phyloP scores from a whole-genome alignment of 2,888 invertebrate genomes.

The Aphidoletes aphidimyza region DNA sequence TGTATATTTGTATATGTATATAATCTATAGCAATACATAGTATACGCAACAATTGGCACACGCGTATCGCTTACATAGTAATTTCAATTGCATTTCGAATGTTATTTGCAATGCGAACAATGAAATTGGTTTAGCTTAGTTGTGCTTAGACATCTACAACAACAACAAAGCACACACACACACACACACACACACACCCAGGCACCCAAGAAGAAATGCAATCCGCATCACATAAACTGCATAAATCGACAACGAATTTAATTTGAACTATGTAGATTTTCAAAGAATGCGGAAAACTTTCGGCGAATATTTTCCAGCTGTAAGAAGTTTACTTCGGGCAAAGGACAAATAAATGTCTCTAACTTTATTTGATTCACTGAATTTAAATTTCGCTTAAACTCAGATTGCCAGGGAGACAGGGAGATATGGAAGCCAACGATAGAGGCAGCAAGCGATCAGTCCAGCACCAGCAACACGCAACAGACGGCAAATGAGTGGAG shows the following conservation, averaged over 20 bases:
- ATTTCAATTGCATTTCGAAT: not conserved
- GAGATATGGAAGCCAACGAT: too few species aligned
- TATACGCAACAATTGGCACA: not conserved
- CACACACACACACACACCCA: too few species aligned
- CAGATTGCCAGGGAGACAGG: not conserved
- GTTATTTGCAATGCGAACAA: too few species aligned
- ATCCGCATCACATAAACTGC: constrained; percentile 26
- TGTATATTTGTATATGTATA: too few species aligned
- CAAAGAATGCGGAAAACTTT: not conserved
- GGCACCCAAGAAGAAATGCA: too few species aligned
- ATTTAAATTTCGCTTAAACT: constrained; percentile 13
- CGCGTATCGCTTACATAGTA: not conserved
- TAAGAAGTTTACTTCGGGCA: constrained; percentile 1
- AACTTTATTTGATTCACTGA: constrained; percentile 18
- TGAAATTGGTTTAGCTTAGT: too few species aligned
- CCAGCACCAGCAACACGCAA: too few species aligned
- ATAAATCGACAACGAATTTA: constrained; percentile 6
- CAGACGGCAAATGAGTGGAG: too few species aligned
- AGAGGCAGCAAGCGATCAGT: too few species aligned
- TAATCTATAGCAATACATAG: too few species aligned
- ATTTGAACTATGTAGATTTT: not conserved
- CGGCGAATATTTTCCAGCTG: not conserved
- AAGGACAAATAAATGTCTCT: constrained; percentile 29
- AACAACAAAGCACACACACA: not conserved
- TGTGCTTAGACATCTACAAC: not conserved